Base-by-base conservation (phyloP, 2,113 vertebrate genomes). In the Cnemophilus loriae region DNA sequence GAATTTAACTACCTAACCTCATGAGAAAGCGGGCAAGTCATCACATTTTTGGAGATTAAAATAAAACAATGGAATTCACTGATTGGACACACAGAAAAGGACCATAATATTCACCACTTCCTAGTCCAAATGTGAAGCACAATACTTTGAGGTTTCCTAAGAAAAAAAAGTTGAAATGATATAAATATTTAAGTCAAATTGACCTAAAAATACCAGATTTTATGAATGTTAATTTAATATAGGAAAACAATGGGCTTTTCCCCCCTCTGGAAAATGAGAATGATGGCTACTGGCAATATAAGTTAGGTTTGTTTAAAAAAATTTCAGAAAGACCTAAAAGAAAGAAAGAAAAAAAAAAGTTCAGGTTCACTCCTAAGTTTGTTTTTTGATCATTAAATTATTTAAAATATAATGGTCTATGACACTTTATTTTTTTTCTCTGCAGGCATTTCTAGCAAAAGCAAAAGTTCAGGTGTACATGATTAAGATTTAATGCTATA, bases 391-490 rank as follows among this genome's bases (percentile, higher is more conserved):
- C 37, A 71, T 59, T n/a, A 76, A 39, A 30, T 85, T 0, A 33
- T 63, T 89, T 47, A 50, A 91, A 81, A 75, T 4, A 2, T 23
- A 65, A 24, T 16, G 7, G 9, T 39, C 63, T 87, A 33, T 37
- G 28, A 14, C 5, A 10, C 1, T 2, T 52, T 10, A 27, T 16
- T 21, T 17, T 12, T 28, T 6, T 6, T 5, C 7, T 5, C 10
- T 15, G 8, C 4, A 1, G 15, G 1, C 10, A 33, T 60, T 89
- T 74, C 28, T 53, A 50, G 6, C 3, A 67, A 86, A 80, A 89
- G 2, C 5, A 77, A 55, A 80, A 67, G 2, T 63, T 84, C 78
- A 78, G 3, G 8, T 53, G 20, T 18, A 17, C 6, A 5, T 24
- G 5, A 16, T 39, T 53, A 83, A 37, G 2, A 86, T 88, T 80